Percentiles rank a stretch among this genome's conserved stretches.
phyloP scores from a whole-genome alignment of 2,113 vertebrate species.

The Psophia crepitans region DNA sequence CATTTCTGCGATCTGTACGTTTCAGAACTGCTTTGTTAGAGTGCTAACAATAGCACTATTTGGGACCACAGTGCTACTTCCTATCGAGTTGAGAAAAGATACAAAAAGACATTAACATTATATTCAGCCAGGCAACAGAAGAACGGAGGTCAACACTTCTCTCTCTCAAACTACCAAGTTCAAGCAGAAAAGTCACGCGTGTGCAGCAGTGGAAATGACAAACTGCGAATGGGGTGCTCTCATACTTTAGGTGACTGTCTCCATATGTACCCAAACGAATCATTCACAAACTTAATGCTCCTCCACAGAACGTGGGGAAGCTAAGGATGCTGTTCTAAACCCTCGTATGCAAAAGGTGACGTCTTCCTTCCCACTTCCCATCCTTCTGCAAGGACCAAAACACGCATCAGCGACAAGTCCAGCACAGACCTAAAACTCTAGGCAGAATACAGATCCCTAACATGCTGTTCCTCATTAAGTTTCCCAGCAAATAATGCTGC shows the following conservation, averaged over 20 bases:
- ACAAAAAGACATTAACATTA: neutral
- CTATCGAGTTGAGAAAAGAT: neutral
- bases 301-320: neutral
- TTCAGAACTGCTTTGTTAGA: neutral
- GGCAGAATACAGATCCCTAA: neutral
- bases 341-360: neutral
- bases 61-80: neutral
- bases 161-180: neutral
- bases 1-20: neutral
- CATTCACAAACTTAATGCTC: neutral
- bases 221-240: neutral
- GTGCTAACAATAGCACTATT: neutral
- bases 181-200: neutral
- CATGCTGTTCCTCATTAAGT: accelerated
- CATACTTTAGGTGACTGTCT: neutral
- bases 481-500: neutral
- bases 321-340: neutral
- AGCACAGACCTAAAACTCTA: neutral
- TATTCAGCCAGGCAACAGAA: neutral
- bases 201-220: neutral
- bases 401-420: neutral
- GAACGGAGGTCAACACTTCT: neutral
- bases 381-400: neutral
- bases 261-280: neutral
- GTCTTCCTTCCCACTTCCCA: neutral